Base-by-base conservation (phyloP, 2,113 vertebrate genomes). In the Catharus minimus region DNA sequence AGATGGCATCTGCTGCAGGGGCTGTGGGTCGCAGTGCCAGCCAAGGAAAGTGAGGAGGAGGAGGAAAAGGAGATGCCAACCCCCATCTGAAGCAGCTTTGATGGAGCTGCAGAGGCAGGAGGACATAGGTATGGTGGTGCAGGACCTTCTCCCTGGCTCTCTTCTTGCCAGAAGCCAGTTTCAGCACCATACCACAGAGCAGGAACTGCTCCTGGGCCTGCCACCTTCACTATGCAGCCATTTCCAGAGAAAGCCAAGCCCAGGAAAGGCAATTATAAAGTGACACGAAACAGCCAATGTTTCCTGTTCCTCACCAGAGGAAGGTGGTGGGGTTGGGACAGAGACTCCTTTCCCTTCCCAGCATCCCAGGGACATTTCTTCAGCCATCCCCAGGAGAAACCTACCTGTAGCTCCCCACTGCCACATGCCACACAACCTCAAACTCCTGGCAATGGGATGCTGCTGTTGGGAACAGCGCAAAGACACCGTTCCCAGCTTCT, bases 111-210 rank as follows among this genome's bases (percentile, higher is more conserved):
- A 46, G 66, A 86, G 38, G 43, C 62, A 77, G 16, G 6, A 72
- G 53, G 38, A 73, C 1, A 4, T 0, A 0, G 15, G 28, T 9
- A n/a, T 15, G 18, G 28, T 65, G 50, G 38, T 66, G 33, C 3
- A 33, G 23, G 50, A 86, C n/a, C 57, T 47, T 47, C 15, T 47
- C 6, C n/a, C 11, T 26, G 2, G 11, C 46, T 69, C 11, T 38
- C 26, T 80, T 55, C 52, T 44, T 2, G 2, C 26, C 55, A 41
- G 24, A 11, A 74, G 23, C 21, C 33, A 68, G 53, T 11, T 75
- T 46, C 30, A 50, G 16, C 3, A 8, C 28, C 22, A 41, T 0
- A 1, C 4, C 46, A 20, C 52, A 18, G 56, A 53, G 44, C 4
- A 4, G 72, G 13, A 81, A 52, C 27, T 75, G 38, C 9, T 16